Evolutionary conservation across 2,113 vertebrate species (phyloP), one percentile per base, ranked within the genome.

Genomic region (Calyptommatus sinebrachiatus): DNA sequence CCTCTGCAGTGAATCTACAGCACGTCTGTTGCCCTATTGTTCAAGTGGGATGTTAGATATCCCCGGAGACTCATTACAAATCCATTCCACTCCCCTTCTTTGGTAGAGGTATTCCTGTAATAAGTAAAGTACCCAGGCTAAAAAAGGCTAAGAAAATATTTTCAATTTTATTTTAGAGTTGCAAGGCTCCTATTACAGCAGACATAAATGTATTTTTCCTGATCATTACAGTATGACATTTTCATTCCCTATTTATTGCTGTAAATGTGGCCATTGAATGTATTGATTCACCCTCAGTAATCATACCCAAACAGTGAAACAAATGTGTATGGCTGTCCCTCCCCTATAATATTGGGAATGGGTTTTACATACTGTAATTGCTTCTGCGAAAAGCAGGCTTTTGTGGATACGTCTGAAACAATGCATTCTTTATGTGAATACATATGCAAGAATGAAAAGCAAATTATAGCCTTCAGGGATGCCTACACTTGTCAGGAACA

Each of bases 51-150:
- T 81, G 18, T 41, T 21, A 31, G 70, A 6, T 6, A 73, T 83
- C 71, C 35, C 8, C 31, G 1, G 73, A 82, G 75, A 73, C 3
- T 53, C 2, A 77, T 88, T 86, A 57, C 50, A 62, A 84, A 88
- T 26, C 35, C 9, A 41, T 41, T 26, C 22, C 28, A 24, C 22
- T 10, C 1, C 7, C 31, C 26, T 71, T 31, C 4, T 63, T 48
- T 68, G 8, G 9, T 76, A 62, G 4, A 79, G 82, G 12, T 35
- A 10, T 11, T 48, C 46, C 71, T 57, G 6, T 73, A 87, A 60
- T 80, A 89, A 85, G 84, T 81, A 85, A 84, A 80, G 0, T 5
- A n/a, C 69, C 75, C 45, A n/a, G 22, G 24, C 20, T 73, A 53
- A 83, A 85, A 50, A 79, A 57, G n/a, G 46, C 29, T 53, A 45